phyloP scores from a whole-genome alignment of 1,140 invertebrate genomes.

The Marisa cornuarietis region DNA sequence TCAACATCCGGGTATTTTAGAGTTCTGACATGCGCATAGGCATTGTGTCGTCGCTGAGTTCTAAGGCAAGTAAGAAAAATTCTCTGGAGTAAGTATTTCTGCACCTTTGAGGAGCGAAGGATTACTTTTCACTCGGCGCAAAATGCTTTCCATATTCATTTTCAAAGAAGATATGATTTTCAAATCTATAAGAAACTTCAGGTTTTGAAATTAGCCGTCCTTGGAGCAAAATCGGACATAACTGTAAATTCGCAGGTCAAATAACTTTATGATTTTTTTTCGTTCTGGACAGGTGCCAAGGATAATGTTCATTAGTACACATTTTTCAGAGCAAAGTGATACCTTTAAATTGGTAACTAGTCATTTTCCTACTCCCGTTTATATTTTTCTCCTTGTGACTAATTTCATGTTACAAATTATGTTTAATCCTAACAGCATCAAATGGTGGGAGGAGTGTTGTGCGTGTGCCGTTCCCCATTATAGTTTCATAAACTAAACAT shows the following conservation, averaged over 20 bases:
- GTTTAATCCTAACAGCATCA: too few relatives aligned
- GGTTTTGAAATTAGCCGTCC: conserved; percentile 3
- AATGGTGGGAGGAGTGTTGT: too few relatives aligned
- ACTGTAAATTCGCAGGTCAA: conserved; percentile 20
- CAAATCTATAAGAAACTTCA: not conserved
- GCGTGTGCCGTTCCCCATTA: too few relatives aligned
- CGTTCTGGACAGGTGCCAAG: conserved; percentile 19
- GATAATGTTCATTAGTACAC: conserved; percentile 2
- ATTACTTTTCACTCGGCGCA: not conserved
- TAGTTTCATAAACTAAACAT: too few relatives aligned
- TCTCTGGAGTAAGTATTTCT: conserved; percentile 10
- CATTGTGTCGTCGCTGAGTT: conserved; percentile 18
- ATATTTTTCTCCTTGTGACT: too few relatives aligned
- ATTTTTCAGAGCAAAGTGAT: too few relatives aligned
- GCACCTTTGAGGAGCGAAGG: not conserved
- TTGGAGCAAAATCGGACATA: conserved; percentile 21
- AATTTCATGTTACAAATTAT: too few relatives aligned
- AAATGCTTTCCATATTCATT: not conserved
- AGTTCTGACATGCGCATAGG: conserved; percentile 18
- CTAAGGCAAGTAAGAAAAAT: conserved; percentile 13
- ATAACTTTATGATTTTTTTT: conserved; percentile 26
- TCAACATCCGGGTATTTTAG: conserved; percentile 30
- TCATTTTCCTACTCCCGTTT: too few relatives aligned
- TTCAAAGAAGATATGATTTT: not conserved
- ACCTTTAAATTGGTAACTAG: too few relatives aligned